Base-by-base conservation (phyloP, 2,113 vertebrate species). In the Garra rufa region DNA sequence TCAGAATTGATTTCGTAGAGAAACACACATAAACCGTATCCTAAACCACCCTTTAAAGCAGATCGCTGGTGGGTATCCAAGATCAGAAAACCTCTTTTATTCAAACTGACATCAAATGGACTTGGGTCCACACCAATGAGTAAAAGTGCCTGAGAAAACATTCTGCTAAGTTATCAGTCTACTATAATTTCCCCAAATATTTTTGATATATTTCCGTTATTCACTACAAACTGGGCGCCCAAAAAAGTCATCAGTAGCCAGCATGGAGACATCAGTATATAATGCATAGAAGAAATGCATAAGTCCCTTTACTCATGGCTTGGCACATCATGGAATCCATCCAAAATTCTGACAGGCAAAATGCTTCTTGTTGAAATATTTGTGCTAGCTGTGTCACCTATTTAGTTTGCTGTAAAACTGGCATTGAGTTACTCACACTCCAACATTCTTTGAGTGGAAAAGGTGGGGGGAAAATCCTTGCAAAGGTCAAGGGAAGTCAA, bases 401-500 rank as follows among this genome's bases (percentile, higher is more conserved):
- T 91, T 91, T 86, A 87, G 65, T 65, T 78, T n/a, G 87, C 89
- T 90, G 90, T 91, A 89, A 92, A 94, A 93, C 85, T 90, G 89
- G 90, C 88, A 87, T 92, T 90, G 89, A 92, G 91, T 93, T 94
- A 90, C 92, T 92, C 90, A 91, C 91, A 90, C 91, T 85, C 86
- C 50, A 57, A 73, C 89, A 90, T 92, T 93, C 92, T 92, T 93
- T 84, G 82, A 90, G 88, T 91, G 92, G 90, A 92, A 92, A 93
- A 90, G 86, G 48, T 50, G 26, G 48, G 73, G 79, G 74, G 85
- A 86, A 86, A 83, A 76, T 77, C 75, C 74, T 70, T 11, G 61
- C 87, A 84, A 84, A 93, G 94, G 94, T 95, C 94, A 94, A 10
- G 48, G 69, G 84, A 87, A 94, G 94, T 95, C 93, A 94, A 90